Evolutionary conservation across 2,888 invertebrate genomes (phyloP).

Genomic region (Mythimna albipuncta): DNA sequence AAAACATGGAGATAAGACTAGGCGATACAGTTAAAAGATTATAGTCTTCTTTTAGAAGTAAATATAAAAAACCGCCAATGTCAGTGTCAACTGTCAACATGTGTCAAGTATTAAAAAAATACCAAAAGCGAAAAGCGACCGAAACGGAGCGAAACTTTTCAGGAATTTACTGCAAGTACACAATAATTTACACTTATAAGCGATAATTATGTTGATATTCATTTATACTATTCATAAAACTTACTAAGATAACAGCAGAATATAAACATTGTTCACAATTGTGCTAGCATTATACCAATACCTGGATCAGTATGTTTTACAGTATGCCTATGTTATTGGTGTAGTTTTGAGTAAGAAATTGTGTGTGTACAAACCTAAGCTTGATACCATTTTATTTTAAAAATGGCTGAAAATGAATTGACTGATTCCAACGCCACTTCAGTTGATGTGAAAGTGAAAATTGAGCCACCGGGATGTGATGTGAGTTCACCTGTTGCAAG

Average conservation of each 20-base stretch:
- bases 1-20: background rate
- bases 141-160: background rate
- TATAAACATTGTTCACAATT: background rate
- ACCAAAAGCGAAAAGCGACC: background rate
- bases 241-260: background rate
- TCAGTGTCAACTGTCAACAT: no score
- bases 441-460: slow-evolving; percentile 7
- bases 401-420: slow-evolving; percentile 35
- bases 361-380: background rate
- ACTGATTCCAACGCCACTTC: background rate
- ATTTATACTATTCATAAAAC: background rate
- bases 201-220: background rate
- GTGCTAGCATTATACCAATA: background rate
- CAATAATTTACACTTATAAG: background rate
- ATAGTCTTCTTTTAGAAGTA: background rate
- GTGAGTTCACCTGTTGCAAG: background rate
- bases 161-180: slow-evolving; percentile 25
- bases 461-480: background rate
- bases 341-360: slow-evolving; percentile 1
- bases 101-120: no score
- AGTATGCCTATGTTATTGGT: background rate
- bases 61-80: background rate
- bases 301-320: background rate
- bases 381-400: background rate
- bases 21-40: background rate